These are phyloP conservation scores for Perodicticus potto DNA, from an alignment of 2,797 vertebrate genomes.

Conservation along the genomic window DNA sequence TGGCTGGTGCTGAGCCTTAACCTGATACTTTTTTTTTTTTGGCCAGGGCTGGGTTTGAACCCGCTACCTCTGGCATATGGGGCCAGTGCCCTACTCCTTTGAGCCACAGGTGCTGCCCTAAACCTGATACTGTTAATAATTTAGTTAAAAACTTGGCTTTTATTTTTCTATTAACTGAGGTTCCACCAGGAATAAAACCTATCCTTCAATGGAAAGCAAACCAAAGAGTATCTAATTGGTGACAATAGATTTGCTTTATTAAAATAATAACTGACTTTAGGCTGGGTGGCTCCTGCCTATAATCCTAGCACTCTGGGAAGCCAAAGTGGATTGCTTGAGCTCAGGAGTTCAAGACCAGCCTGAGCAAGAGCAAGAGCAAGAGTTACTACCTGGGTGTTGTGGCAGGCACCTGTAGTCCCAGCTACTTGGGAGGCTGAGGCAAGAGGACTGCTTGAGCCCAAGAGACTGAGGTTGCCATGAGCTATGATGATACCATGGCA, in stretches of 20 bases:
- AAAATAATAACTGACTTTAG: neutral
- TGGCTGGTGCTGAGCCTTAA: neutral
- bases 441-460: neutral
- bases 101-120: no score
- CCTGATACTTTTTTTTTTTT: neutral
- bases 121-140: constrained; percentile 11
- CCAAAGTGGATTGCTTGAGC: neutral
- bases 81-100: no score
- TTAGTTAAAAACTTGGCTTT: constrained; percentile 12
- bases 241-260: constrained; percentile 5
- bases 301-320: neutral
- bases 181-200: constrained; percentile 29
- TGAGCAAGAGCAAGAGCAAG: neutral
- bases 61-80: no score
- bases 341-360: neutral
- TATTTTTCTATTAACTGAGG: constrained; percentile 6
- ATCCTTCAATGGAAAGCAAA: neutral
- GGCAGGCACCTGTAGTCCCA: neutral
- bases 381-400: neutral
- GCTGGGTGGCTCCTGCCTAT: neutral
- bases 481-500: no score
- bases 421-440: neutral
- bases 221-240: neutral
- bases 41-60: no score
- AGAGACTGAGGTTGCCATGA: neutral